phyloP scores from a whole-genome alignment of 1,140 invertebrate genomes.

The Globodera rostochiensis region DNA sequence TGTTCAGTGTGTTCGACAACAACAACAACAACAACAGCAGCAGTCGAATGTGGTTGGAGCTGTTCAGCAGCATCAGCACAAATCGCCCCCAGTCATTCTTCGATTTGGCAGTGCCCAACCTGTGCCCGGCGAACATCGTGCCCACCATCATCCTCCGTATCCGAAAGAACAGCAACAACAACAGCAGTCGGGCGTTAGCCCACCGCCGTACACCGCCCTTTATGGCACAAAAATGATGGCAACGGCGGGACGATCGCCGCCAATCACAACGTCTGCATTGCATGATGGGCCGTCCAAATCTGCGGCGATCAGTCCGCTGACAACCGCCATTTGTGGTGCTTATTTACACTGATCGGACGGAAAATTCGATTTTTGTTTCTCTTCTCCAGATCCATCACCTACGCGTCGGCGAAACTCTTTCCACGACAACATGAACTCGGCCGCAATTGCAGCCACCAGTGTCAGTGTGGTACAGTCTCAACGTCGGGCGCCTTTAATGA shows the following conservation, averaged over 20 bases:
- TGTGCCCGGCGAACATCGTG: neutral
- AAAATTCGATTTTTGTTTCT: neutral
- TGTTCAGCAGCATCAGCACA: neutral
- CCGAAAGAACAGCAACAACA: neutral
- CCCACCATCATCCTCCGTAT: neutral
- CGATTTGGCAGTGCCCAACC: neutral
- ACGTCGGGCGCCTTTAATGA: neutral
- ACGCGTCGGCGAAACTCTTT: neutral
- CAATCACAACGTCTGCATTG: too few relatives aligned
- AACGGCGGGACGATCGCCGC: too few relatives aligned
- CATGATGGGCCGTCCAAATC: too few relatives aligned
- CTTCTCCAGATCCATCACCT: neutral
- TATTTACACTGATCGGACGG: too few relatives aligned
- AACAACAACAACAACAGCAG: neutral
- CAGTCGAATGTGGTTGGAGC: too few relatives aligned
- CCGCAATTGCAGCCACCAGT: neutral
- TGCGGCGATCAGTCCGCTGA: neutral
- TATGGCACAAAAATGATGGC: neutral
- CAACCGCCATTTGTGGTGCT: neutral
- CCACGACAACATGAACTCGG: neutral
- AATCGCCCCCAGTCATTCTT: neutral
- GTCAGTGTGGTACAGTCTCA: neutral
- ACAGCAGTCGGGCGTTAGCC: neutral
- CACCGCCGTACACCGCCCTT: neutral
- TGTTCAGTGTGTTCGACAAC: neutral